Base-by-base conservation (phyloP, 2,888 invertebrate species). In the Schizaphis graminum region DNA sequence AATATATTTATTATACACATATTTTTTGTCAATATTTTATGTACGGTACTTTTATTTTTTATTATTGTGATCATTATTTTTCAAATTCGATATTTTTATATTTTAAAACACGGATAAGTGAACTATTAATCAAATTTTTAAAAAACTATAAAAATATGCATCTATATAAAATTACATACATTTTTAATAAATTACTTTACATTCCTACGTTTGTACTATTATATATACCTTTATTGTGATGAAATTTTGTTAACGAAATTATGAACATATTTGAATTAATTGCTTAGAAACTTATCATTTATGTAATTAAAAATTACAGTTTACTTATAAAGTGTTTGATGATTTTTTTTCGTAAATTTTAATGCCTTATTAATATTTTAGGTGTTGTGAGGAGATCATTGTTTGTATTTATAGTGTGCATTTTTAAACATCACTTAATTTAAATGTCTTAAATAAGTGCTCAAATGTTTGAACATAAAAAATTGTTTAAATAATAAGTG, bases 111-210 rank as follows among this genome's bases (percentile, higher is more conserved):
- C 35, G 35, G 35, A 77, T 77, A 77, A 35, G n/a, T 35, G n/a
- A 35, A 77, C 21, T 35, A 21, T 77, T 35, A 77, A 77, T 77
- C 35, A 77, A 16, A 21, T 77, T 77, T 77, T n/a, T 5, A 5
- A 8, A 67, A 67, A 77, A 77, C 1, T n/a, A n/a, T 67, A n/a
- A 13, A 16, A n/a, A n/a, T 67, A 16, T 16, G n/a, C 1, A 1
- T 16, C 67, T n/a, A 67, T 16, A 67, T 35, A 67, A 16, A 35
- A 67, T 67, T n/a, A 4, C 16, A 28, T n/a, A 67, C n/a, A 35
- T 77, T 77, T 77, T 21, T 77, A 77, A 77, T 77, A 77, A 77
- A 77, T 77, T 77, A 35, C 21, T 67, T 67, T 67, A 67, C 67
- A n/a, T 13, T 16, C 67, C 67, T 21, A 53, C 53, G 53, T 53